phyloP scores from a whole-genome alignment of 2,113 vertebrate species.

The Syrrhaptes paradoxus region DNA sequence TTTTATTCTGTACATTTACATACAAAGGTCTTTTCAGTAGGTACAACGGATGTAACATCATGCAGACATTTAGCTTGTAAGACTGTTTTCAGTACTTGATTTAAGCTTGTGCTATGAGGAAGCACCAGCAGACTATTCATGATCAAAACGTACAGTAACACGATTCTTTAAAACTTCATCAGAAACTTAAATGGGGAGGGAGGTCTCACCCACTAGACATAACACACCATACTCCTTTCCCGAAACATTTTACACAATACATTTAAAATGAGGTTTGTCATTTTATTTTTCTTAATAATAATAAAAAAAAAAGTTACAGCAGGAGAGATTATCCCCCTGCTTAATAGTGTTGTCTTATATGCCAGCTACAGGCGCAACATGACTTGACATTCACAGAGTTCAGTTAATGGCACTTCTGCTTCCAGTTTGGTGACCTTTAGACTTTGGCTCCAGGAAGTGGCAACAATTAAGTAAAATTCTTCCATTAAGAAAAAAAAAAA shows the following conservation, averaged over 20 bases:
- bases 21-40: constrained; percentile 78
- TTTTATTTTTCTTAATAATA: constrained; percentile 23
- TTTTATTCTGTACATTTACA: constrained; percentile 86
- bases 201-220: constrained; percentile 64
- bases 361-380: constrained; percentile 55
- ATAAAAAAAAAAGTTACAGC: neutral
- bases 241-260: constrained; percentile 60
- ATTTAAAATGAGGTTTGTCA: constrained; percentile 70
- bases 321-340: neutral
- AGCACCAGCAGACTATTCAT: constrained; percentile 76
- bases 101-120: constrained; percentile 79
- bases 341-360: constrained; percentile 48
- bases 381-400: constrained; percentile 62
- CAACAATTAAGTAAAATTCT: constrained; percentile 36
- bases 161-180: constrained; percentile 66
- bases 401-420: constrained; percentile 76
- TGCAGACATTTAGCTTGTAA: constrained; percentile 81
- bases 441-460: constrained; percentile 69
- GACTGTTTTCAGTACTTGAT: constrained; percentile 75
- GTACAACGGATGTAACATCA: constrained; percentile 81
- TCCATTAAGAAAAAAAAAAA: neutral
- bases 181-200: constrained; percentile 49
- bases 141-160: constrained; percentile 71
- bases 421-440: constrained; percentile 68
- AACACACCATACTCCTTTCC: constrained; percentile 63